Base-by-base conservation (phyloP, 2,797 vertebrate species). In the Brachyalestes nurse region DNA sequence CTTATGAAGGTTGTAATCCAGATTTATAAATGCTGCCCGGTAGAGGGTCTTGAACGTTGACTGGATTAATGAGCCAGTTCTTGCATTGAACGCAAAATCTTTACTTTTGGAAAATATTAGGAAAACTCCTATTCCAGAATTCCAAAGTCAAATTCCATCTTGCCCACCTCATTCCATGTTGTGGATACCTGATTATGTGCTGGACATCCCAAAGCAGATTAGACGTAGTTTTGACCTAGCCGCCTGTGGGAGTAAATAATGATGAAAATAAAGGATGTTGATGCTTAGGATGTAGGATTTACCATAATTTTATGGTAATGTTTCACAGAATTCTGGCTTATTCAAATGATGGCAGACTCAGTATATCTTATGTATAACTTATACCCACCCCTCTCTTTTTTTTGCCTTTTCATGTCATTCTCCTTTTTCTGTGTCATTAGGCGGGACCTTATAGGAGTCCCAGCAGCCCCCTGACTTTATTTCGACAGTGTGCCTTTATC, bases 301-400 rank as follows among this genome's bases (percentile, higher is more conserved):
- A 62, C 65, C 47, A 23, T 47, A 69, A 69, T 69, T 69, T 45
- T 45, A 69, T 21, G 38, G 6, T 78, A 66, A 83, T 70, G 71
- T 57, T 42, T 79, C 57, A 62, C 74, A 65, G 65, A 87, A 86
- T 17, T 83, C 76, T 79, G 81, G 83, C 75, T 83, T 77, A 77
- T 76, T 82, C 86, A 85, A 84, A 88, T 88, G 74, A 85, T 79
- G 75, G 85, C 87, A 77, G 79, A 83, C 73, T 80, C 83, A 84
- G 89, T 86, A 89, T 90, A 81, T 87, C 88, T 87, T 66, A 83
- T 80, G 40, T 77, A 65, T 62, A 16, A 7, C 28, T 14, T 69
- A 25, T 40, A 76, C 76, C 42, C 51, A 25, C 23, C 23, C 67
- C 25, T 66, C 57, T 75, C 58, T 66, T 62, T 75, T 69, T 75